These are phyloP conservation scores for Imbricaverruca yamaguchii DNA, from an alignment of 2,888 invertebrate species.

Conservation along the genomic window DNA sequence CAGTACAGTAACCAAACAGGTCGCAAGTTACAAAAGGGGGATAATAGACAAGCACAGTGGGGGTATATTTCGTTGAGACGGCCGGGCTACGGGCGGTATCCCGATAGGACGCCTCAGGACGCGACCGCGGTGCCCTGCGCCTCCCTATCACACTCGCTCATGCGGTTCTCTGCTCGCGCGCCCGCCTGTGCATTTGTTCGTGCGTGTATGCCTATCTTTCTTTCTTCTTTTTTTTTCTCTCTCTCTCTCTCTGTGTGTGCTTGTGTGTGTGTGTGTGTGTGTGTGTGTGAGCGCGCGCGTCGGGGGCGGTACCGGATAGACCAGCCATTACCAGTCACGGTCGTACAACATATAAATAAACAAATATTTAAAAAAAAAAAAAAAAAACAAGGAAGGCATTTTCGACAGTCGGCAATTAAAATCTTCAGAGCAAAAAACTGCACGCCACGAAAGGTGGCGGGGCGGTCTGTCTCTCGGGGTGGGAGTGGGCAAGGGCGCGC, in stretches of 20 bases:
- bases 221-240: too few species aligned
- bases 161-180: not conserved
- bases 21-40: constrained; percentile 8
- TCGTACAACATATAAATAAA: constrained; percentile 16
- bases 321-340: not conserved
- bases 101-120: too few species aligned
- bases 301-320: not conserved
- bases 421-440: too few species aligned
- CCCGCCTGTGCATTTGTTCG: too few species aligned
- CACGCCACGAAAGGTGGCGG: too few species aligned
- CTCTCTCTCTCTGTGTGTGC: too few species aligned
- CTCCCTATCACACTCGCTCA: constrained; percentile 5
- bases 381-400: not conserved
- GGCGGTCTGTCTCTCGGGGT: too few species aligned
- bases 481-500: too few species aligned
- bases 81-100: not conserved
- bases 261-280: not conserved
- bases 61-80: constrained; percentile 7
- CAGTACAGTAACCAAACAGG: not conserved
- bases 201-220: too few species aligned
- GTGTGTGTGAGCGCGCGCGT: not conserved
- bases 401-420: too few species aligned
- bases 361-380: not conserved
- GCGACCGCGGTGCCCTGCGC: not conserved
- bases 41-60: not conserved